Percentiles rank a stretch among this genome's conserved stretches.
These are phyloP conservation scores for Cheumatopsyche charites DNA, from an alignment of 1,140 invertebrate species.

Conservation along the genomic window DNA sequence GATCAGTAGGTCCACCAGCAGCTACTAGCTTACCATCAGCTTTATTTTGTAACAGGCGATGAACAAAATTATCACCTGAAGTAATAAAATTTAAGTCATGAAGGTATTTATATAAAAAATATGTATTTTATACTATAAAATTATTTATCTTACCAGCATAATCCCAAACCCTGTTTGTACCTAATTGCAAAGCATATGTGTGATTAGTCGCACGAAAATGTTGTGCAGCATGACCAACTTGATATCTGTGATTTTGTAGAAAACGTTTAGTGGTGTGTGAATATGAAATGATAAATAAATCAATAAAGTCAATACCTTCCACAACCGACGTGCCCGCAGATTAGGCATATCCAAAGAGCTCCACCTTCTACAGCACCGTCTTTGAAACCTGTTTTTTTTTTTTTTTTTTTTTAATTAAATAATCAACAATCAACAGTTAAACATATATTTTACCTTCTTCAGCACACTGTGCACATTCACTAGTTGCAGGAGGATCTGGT, in stretches of 20 bases:
- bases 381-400: constrained; percentile 49
- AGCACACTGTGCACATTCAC: constrained; percentile 45
- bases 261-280: neutral
- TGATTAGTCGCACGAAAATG: constrained; percentile 96
- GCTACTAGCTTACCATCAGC: constrained; percentile 97
- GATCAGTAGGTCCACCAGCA: constrained; percentile 71
- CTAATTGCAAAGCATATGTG: constrained; percentile 95
- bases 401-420: too few relatives aligned
- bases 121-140: constrained; percentile 8
- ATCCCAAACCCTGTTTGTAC: constrained; percentile 97
- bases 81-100: constrained; percentile 5
- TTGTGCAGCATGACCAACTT: constrained; percentile 73
- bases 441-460: constrained; percentile 37
- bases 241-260: constrained; percentile 62
- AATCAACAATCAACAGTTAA: too few relatives aligned
- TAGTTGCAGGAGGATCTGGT: constrained; percentile 77
- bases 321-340: constrained; percentile 98
- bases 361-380: constrained; percentile 65
- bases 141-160: constrained; percentile 73
- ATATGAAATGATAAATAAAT: constrained; percentile 25
- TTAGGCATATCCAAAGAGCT: constrained; percentile 97
- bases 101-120: constrained; percentile 10
- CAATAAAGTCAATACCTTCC: constrained; percentile 64
- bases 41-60: constrained; percentile 94
- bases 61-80: constrained; percentile 93